Evolutionary conservation across 2,888 invertebrate genomes (phyloP).

Genomic region (Campoplex capitator): DNA sequence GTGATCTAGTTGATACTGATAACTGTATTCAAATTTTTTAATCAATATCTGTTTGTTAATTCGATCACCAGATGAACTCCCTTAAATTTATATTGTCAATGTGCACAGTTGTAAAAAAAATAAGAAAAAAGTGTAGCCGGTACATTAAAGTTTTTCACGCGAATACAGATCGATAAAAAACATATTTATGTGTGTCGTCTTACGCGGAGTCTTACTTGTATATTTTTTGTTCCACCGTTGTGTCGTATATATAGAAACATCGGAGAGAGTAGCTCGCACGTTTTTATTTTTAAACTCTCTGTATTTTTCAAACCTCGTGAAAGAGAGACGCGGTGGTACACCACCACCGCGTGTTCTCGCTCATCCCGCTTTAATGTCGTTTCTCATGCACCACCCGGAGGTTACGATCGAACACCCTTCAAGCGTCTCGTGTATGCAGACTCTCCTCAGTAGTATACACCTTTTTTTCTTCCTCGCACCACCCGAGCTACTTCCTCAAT

Average conservation of each 20-base stretch:
- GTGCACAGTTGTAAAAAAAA: background rate
- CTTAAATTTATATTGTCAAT: background rate
- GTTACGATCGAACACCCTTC: constrained; percentile 57
- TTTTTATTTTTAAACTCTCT: constrained; percentile 50
- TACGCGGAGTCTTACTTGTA: background rate
- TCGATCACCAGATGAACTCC: too few species aligned
- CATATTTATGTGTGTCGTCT: background rate
- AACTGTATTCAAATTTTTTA: too few species aligned
- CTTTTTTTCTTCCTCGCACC: constrained; percentile 21
- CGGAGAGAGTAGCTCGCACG: constrained; percentile 26
- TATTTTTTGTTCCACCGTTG: background rate
- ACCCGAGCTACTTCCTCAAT: constrained; percentile 49
- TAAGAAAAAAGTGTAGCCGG: background rate
- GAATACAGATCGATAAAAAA: background rate
- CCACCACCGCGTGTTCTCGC: constrained; percentile 29
- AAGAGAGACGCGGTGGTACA: background rate
- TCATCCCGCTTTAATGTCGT: constrained; percentile 56
- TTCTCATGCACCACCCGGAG: constrained; percentile 15
- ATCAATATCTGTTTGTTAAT: too few species aligned
- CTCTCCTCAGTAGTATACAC: constrained; percentile 26
- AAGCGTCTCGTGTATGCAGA: constrained; percentile 16
- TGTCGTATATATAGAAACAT: constrained; percentile 5
- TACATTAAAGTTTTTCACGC: background rate
- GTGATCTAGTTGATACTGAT: too few species aligned
- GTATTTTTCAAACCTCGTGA: constrained; percentile 11